Evolutionary conservation across 2,113 vertebrate genomes (phyloP).

Genomic region (Osmerus mordax): DNA sequence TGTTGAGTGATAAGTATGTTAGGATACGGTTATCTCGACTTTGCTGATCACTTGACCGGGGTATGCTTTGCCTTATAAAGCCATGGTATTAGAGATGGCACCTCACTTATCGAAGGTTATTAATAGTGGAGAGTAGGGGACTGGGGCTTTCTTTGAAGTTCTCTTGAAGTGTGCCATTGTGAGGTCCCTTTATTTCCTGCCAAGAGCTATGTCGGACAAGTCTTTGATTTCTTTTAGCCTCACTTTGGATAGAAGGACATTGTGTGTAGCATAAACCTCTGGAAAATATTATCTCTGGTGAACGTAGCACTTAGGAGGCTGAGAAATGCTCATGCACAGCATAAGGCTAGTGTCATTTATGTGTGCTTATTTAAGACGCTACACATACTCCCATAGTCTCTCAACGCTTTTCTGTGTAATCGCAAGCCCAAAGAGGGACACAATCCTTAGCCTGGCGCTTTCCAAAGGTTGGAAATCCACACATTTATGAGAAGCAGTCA

Average conservation of each 20-base stretch:
- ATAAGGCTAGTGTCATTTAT: too few species aligned
- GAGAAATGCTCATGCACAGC: too few species aligned
- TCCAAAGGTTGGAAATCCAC: conserved; percentile 57
- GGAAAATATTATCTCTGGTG: too few species aligned
- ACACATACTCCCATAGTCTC: conserved; percentile 18
- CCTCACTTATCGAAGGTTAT: conserved; percentile 40
- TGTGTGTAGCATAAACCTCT: too few species aligned
- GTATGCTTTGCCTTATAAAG: conserved; percentile 55
- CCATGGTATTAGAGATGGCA: conserved; percentile 11
- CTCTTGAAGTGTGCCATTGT: conserved; percentile 2
- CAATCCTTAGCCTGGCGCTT: conserved; percentile 25
- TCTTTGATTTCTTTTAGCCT: background rate
- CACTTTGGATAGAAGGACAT: background rate
- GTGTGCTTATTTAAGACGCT: background rate
- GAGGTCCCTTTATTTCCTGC: conserved; percentile 8
- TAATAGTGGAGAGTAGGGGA: conserved; percentile 43
- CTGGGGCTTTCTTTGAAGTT: conserved; percentile 8
- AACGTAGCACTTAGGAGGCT: too few species aligned
- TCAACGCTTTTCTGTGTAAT: too few species aligned
- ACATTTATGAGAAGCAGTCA: conserved; percentile 31
- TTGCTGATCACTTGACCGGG: conserved; percentile 39
- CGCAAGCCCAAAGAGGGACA: conserved; percentile 24
- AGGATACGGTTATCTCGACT: conserved; percentile 44
- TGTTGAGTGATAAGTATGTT: conserved; percentile 52
- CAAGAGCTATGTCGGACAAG: conserved; percentile 1